These are phyloP conservation scores for Oxyruncus cristatus DNA, from an alignment of 2,113 vertebrate genomes.

Conservation along the genomic window DNA sequence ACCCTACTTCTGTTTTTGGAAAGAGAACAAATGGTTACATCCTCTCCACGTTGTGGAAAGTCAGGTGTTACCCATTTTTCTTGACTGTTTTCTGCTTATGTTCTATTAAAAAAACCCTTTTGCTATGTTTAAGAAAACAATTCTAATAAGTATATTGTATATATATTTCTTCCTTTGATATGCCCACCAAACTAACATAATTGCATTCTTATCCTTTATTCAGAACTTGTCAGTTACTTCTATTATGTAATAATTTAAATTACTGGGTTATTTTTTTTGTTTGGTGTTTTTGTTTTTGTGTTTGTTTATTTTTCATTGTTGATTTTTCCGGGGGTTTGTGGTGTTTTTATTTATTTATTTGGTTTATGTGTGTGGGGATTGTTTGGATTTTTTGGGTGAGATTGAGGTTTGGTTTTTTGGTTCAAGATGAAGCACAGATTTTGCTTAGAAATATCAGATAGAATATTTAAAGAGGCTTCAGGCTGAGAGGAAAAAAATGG, in stretches of 20 bases:
- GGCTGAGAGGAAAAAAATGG: not conserved
- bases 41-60: not conserved
- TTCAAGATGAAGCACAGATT: not conserved
- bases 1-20: not conserved
- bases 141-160: not conserved
- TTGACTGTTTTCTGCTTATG: not conserved
- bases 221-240: not conserved
- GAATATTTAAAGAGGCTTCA: not conserved
- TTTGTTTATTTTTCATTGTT: no score
- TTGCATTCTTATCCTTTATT: not conserved
- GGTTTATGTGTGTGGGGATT: no score
- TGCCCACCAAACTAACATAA: accelerated
- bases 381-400: not conserved
- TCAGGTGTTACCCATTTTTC: not conserved
- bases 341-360: not conserved
- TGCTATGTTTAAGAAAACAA: not conserved
- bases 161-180: not conserved
- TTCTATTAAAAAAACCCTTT: not conserved
- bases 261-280: not conserved
- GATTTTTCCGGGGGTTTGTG: no score
- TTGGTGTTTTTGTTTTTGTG: no score
- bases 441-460: not conserved
- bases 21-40: not conserved
- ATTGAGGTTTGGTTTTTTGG: no score
- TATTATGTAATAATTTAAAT: not conserved